Conservation (phyloP, 30 jellyfish, hydroid and myxozoan species). For the Aurelia aurita region DNA sequence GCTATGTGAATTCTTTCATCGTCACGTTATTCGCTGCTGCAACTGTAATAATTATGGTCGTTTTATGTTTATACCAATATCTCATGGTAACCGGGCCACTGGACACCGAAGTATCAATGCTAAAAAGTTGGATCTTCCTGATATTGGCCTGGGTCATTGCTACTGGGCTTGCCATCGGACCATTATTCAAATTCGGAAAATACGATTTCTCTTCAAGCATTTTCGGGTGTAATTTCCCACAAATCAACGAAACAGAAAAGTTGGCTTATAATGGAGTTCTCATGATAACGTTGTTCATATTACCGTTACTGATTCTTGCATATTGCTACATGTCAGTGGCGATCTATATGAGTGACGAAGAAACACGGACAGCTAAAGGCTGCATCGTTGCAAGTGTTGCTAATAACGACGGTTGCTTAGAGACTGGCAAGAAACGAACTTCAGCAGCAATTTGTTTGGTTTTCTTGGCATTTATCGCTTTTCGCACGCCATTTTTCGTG, state of each 20-base stretch:
- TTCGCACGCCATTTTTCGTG: constrained; percentile 67
- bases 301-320: constrained; percentile 43
- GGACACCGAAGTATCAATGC: constrained; percentile 28
- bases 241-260: constrained; percentile 22
- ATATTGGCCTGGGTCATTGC: constrained; percentile 60
- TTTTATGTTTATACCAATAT: constrained; percentile 57
- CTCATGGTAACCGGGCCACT: constrained; percentile 75
- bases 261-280: constrained; percentile 40
- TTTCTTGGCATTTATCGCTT: constrained; percentile 26
- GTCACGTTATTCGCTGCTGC: constrained; percentile 52
- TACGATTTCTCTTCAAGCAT: constrained; percentile 70
- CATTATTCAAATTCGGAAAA: constrained; percentile 58
- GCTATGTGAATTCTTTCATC: constrained; percentile 44
- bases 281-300: constrained; percentile 18
- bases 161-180: constrained; percentile 55
- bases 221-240: constrained; percentile 55
- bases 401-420: constrained; percentile 49
- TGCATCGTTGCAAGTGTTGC: constrained; percentile 68
- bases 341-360: constrained; percentile 39
- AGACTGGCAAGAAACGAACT: constrained; percentile 48
- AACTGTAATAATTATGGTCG: constrained; percentile 36
- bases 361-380: constrained; percentile 56
- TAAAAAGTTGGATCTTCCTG: constrained; percentile 36
- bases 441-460: constrained; percentile 15
- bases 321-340: constrained; percentile 38